Base-by-base conservation (phyloP, 2,888 invertebrate species). In the Coecobrya sp. region DNA sequence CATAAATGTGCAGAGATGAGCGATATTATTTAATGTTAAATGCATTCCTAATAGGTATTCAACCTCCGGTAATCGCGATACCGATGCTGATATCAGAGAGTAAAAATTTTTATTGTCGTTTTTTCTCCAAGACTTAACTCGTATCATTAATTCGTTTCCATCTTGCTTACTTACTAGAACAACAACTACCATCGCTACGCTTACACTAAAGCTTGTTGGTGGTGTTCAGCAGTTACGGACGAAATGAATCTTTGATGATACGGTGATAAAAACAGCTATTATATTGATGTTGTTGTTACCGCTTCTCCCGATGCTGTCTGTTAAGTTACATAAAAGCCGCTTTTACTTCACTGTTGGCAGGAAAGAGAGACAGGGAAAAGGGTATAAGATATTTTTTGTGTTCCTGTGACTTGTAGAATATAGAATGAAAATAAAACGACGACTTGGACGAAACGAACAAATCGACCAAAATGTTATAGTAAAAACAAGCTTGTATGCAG, bases 261-360 rank as follows among this genome's bases (percentile, higher is more conserved):
- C 76, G 76, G 49, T 76, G 76, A 76, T 76, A 76, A 76, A 76
- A 76, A 76, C 76, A 49, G 76, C 76, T 76, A 76, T 76, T 76
- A 76, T 76, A 22, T 49, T 45, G 5, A 76, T 76, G 76, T 76
- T 49, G 49, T 76, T 49, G 25, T 49, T 49, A 49, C 76, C 49
- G 49, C 13, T 76, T 25, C 25, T 45, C 3, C 25, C 49, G 45
- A n/a, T 73, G 36, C 45, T 22, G 42, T 49, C 25, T 76, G 25
- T 49, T n/a, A n/a, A n/a, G n/a, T n/a, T 76, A 49, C 76, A 76
- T 36, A 36, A 73, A 73, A 36, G 42, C 70, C 36, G 25, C 42
- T 73, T 68, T 4, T 62, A 36, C 36, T 42, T 1, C 70, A 42
- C 19, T 42, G 36, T 19, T 73, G 36, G 30, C 36, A n/a, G n/a